Percentiles rank a stretch among this genome's conserved stretches.
These are phyloP conservation scores for Hypsopygia costalis DNA, from an alignment of 2,888 invertebrate species.

Conservation along the genomic window DNA sequence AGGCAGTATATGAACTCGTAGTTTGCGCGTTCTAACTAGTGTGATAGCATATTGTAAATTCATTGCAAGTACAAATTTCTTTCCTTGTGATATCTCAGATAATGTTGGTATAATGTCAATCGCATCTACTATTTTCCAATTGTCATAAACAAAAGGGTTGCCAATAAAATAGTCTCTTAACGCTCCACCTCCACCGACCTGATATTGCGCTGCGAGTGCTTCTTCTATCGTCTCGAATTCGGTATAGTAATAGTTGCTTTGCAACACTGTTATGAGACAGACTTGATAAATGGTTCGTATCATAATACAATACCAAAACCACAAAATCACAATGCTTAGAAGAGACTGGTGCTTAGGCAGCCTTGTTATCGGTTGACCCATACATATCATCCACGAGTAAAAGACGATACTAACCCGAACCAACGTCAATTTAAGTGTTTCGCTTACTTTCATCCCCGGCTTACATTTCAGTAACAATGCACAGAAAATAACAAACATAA, in stretches of 20 bases:
- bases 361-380: conserved; percentile 46
- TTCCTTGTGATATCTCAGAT: conserved; percentile 39
- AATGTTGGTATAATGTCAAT: conserved; percentile 33
- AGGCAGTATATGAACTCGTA: conserved; percentile 40
- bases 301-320: conserved; percentile 60
- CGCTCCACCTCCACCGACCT: conserved; percentile 50
- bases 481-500: conserved; percentile 36
- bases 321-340: conserved; percentile 39
- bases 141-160: conserved; percentile 39
- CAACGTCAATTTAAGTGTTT: conserved; percentile 15
- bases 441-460: conserved; percentile 25
- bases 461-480: conserved; percentile 35
- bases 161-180: conserved; percentile 55
- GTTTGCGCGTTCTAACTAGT: conserved; percentile 30
- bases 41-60: conserved; percentile 38
- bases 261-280: conserved; percentile 51
- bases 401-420: conserved; percentile 36
- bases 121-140: conserved; percentile 41
- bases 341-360: conserved; percentile 43
- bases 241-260: conserved; percentile 42
- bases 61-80: conserved; percentile 51
- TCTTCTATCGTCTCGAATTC: conserved; percentile 49
- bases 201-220: conserved; percentile 40
- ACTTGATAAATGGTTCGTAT: conserved; percentile 63
- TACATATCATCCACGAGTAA: conserved; percentile 53